Conservation (phyloP, 1,140 invertebrate species). For the Trichonephila inaurata region DNA sequence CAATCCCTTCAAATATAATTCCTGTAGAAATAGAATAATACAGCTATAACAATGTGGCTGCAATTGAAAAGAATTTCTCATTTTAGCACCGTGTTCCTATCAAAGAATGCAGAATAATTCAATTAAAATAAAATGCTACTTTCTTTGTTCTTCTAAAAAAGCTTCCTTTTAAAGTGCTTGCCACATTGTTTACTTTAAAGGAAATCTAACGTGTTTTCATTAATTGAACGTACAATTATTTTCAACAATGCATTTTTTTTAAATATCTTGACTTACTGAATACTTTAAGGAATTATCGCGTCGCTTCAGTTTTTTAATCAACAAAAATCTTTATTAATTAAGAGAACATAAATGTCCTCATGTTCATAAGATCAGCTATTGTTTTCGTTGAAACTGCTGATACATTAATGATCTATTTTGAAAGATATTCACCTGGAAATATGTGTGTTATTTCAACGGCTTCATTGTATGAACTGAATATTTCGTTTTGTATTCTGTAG, state of each 20-base stretch:
- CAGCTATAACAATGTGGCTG: background rate
- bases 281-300: background rate
- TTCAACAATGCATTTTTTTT: background rate
- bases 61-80: background rate
- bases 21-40: background rate
- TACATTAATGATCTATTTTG: background rate
- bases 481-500: no score
- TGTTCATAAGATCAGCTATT: background rate
- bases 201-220: background rate
- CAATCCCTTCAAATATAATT: no score
- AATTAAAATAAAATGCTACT: background rate
- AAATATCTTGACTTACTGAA: background rate
- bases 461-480: no score
- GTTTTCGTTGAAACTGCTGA: background rate
- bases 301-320: background rate
- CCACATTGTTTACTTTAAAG: background rate
- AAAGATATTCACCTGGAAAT: background rate
- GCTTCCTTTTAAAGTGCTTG: background rate
- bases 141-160: background rate
- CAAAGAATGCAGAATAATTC: background rate
- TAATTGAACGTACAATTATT: background rate
- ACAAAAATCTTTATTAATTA: slow-evolving; percentile 3
- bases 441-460: no score
- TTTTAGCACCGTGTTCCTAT: background rate
- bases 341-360: background rate